phyloP scores from a whole-genome alignment of 2,888 invertebrate genomes.

The Cotesia congregata region DNA sequence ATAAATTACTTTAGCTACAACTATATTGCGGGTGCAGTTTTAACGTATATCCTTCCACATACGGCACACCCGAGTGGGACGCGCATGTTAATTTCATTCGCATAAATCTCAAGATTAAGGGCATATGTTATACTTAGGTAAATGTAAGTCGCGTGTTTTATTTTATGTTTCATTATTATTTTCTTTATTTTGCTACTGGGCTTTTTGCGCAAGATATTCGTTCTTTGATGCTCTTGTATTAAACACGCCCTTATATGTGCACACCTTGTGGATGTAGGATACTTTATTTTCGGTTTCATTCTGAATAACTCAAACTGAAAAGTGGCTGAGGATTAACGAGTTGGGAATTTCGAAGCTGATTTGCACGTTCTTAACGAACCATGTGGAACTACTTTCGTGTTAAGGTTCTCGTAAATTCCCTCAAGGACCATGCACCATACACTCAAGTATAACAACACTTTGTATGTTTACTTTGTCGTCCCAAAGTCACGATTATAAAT shows the following conservation, averaged over 20 bases:
- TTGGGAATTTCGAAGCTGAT: constrained; percentile 41
- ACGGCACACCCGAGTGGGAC: constrained; percentile 48
- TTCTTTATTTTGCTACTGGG: constrained; percentile 22
- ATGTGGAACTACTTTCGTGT: constrained; percentile 45
- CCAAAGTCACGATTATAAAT: not conserved
- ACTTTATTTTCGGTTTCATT: constrained; percentile 16
- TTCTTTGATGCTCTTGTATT: not conserved
- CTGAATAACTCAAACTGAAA: constrained; percentile 17
- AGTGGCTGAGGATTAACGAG: constrained; percentile 31
- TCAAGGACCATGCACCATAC: constrained; percentile 27
- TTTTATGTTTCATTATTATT: constrained; percentile 30
- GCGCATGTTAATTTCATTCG: constrained; percentile 64
- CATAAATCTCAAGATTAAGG: constrained; percentile 66
- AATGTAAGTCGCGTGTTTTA: constrained; percentile 50
- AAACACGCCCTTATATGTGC: constrained; percentile 7
- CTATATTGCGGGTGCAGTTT: constrained; percentile 16
- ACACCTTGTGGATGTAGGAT: not conserved
- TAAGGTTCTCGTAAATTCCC: constrained; percentile 47
- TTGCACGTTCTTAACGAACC: constrained; percentile 50
- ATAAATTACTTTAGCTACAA: not conserved
- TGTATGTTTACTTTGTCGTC: constrained; percentile 20
- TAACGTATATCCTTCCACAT: constrained; percentile 17
- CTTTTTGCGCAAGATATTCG: constrained; percentile 15
- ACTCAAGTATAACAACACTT: constrained; percentile 26
- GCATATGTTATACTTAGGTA: constrained; percentile 67